Conservation (phyloP, 1,140 invertebrate species). For the Riptortus pedestris region DNA sequence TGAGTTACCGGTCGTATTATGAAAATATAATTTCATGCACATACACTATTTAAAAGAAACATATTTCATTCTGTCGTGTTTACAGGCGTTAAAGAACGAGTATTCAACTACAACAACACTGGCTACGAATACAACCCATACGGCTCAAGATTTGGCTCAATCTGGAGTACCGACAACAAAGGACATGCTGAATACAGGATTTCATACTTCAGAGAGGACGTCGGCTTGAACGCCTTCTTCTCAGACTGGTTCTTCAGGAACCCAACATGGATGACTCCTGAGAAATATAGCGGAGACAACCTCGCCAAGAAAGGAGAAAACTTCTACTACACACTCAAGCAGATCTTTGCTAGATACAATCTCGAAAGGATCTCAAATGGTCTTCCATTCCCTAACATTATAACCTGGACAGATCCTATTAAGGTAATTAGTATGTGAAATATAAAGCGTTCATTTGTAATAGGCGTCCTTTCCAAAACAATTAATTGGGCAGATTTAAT, state of each 20-base stretch:
- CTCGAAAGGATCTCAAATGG: conserved; percentile 55
- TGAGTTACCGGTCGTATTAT: no score
- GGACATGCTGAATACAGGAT: conserved; percentile 48
- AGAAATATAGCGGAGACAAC: conserved; percentile 40
- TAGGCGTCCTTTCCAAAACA: no score
- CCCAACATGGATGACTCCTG: conserved; percentile 50
- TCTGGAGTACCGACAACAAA: conserved; percentile 35
- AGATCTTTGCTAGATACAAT: conserved; percentile 52
- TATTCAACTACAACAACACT: conserved; percentile 30
- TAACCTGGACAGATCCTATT: no score
- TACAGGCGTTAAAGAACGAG: conserved; percentile 28
- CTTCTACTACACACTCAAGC: conserved; percentile 50
- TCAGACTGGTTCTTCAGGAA: conserved; percentile 51
- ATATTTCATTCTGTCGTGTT: no score
- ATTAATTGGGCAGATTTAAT: no score
- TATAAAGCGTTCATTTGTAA: no score
- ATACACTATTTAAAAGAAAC: no score
- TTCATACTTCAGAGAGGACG: conserved; percentile 62
- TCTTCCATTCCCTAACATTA: no score
- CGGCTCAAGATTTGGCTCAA: conserved; percentile 33
- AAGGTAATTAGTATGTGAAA: no score
- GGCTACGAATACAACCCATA: conserved; percentile 34
- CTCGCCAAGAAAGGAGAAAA: conserved; percentile 48
- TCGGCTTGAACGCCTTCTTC: conserved; percentile 57
- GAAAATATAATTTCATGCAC: no score